Base-by-base conservation (phyloP, 2,797 vertebrate genomes). In the Lophius americanus region DNA sequence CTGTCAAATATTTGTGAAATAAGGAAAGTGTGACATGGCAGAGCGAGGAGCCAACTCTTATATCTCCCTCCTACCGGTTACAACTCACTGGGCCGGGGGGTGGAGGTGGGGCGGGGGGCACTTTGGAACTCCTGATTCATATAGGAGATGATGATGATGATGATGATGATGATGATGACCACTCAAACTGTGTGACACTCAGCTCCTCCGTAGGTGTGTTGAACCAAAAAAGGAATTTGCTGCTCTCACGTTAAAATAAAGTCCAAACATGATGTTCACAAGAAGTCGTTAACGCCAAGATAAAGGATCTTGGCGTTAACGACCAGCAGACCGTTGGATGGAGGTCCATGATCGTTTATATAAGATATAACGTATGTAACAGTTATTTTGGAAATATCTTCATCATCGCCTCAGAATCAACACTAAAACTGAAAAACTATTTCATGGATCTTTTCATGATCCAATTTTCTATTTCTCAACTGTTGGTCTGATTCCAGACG, bases 251-350 rank as follows among this genome's bases (percentile, higher is more conserved):
- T 68, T 89, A 89, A 88, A 92, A 90, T 88, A 90, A 87, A 90
- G 61, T 83, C 81, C 78, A 53, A 62, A 84, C 81, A 82, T 82
- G 83, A 91, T 90, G 91, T 92, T 91, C 90, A 87, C 84, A 92
- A 23, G 23, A 23, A 23, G 23, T 23, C 23, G 23, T 23, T n/a
- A n/a, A n/a, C n/a, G n/a, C n/a, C n/a, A n/a, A n/a, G n/a, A 23
- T 23, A 23, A 23, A 23, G 23, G 23, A 23, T 23, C 23, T 1
- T 1, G 23, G 23, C 23, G 23, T 23, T 23, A 23, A 23, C 2
- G 23, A 23, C 23, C 23, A 23, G 23, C 23, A 23, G 23, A 23
- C 23, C 23, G 23, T 23, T 23, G 23, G 23, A 23, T 23, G 23
- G 23, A 23, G 23, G 23, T 23, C 23, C 23, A 23, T 23, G 23